Base-by-base conservation (phyloP, 1,140 invertebrate genomes). In the Caerostris darwini region DNA sequence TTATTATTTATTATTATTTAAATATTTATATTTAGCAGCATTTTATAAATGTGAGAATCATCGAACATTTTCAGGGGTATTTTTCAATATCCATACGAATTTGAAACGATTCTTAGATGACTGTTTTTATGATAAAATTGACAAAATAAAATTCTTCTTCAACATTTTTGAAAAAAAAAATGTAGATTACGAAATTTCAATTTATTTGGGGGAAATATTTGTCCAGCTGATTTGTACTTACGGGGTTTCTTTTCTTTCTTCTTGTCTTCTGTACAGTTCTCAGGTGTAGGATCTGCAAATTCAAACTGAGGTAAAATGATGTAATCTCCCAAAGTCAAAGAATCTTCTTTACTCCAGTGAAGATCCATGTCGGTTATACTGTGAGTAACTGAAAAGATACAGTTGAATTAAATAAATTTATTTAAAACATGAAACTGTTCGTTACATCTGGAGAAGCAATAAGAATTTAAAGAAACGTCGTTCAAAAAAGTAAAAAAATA, bases 301-400 rank as follows among this genome's bases (percentile, higher is more conserved):
- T 94, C 92, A 67, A 94, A 94, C 54, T 94, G 93, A 12, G 88
- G 88, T 53, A 94, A 77, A 71, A 90, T 94, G n/a, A 94, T 86
- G 6, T 69, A 94, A 17, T 94, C 93, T 58, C 88, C 88, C n/a
- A 94, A 58, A n/a, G 77, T 50, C 5, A 94, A 67, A 3, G 93
- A 83, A 54, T 86, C 81, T 12, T n/a, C 57, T 3, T 67, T 53
- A 54, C 61, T 82, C 93, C 93, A 94, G 54, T 90, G 88, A 4
- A 94, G 86, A 57, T 94, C 71, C 93, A 94, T 94, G 58, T 94
- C 93, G 19, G 59, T 64, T 3, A 83, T 8, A 12, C 81, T 94
- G 19, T 90, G 88, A 0, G 87, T 94, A 12, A 94, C 93, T 94
- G 69, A 83, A 94, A 85, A 82, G 50, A 86, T 17, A 89, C 34